A percentile compares a stretch with the other conserved stretches of the same genome.
Evolutionary conservation across 2,888 invertebrate species (phyloP).

Genomic region (Ferrisia virgata): DNA sequence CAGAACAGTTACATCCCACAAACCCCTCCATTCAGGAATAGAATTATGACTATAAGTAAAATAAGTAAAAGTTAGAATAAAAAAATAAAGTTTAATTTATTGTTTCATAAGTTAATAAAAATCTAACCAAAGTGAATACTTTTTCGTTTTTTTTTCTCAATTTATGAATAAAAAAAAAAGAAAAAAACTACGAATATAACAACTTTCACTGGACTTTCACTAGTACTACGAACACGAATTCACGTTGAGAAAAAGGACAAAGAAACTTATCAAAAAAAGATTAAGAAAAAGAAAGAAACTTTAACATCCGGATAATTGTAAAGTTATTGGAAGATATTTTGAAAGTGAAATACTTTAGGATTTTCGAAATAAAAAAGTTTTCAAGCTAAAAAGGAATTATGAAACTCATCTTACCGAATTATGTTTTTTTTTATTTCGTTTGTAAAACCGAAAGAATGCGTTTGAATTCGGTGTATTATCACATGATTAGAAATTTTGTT

Average conservation of each 20-base stretch:
- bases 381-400: not conserved
- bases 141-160: not conserved
- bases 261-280: constrained; percentile 7
- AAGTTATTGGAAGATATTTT: not conserved
- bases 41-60: constrained; percentile 37
- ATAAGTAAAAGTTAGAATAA: constrained; percentile 8
- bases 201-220: not conserved
- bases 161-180: not conserved
- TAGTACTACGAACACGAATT: not conserved
- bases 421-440: not conserved
- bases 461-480: not conserved
- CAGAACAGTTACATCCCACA: constrained; percentile 18
- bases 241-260: not conserved
- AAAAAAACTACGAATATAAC: not conserved
- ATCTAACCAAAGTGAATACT: not conserved
- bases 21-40: not conserved
- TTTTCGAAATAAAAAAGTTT: not conserved
- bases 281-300: not conserved
- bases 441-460: not conserved
- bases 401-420: not conserved
- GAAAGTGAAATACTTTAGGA: not conserved
- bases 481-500: not conserved
- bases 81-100: not conserved
- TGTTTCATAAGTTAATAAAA: not conserved
- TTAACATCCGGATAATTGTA: constrained; percentile 1